Evolutionary conservation across 2,797 vertebrate genomes (phyloP).

Genomic region (Zonotrichia albicollis): DNA sequence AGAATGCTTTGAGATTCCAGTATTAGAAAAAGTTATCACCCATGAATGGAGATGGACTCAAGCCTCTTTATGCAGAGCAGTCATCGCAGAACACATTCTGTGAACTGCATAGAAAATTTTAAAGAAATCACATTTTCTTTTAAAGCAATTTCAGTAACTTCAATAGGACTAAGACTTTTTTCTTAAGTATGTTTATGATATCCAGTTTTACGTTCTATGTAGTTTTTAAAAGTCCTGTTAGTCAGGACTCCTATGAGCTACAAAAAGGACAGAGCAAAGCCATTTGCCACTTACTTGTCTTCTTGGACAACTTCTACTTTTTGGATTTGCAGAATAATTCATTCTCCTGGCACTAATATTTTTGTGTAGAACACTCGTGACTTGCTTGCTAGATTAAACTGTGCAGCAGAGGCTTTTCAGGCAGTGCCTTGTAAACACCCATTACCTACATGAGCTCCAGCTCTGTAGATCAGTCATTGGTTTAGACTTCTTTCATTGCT

Average conservation of each 20-base stretch:
- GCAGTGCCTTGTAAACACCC: not conserved
- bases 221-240: constrained; percentile 6
- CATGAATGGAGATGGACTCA: not conserved
- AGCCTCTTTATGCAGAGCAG: not conserved
- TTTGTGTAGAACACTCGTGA: not conserved
- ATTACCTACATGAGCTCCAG: not conserved
- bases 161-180: not conserved
- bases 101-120: not conserved
- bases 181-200: not conserved
- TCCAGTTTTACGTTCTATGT: not conserved
- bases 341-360: not conserved
- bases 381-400: not conserved
- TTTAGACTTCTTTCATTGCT: not conserved
- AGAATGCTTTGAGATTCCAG: not conserved
- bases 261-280: not conserved
- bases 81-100: not conserved
- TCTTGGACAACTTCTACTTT: not conserved
- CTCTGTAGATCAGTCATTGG: not conserved
- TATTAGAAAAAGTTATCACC: not conserved
- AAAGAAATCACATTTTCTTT: not conserved
- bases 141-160: not conserved
- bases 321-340: not conserved
- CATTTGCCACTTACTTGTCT: not conserved
- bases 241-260: not conserved
- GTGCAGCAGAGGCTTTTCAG: not conserved